Percentiles rank a stretch among this genome's conserved stretches.
phyloP scores from a whole-genome alignment of 2,797 vertebrate species.

The Onychomys torridus region DNA sequence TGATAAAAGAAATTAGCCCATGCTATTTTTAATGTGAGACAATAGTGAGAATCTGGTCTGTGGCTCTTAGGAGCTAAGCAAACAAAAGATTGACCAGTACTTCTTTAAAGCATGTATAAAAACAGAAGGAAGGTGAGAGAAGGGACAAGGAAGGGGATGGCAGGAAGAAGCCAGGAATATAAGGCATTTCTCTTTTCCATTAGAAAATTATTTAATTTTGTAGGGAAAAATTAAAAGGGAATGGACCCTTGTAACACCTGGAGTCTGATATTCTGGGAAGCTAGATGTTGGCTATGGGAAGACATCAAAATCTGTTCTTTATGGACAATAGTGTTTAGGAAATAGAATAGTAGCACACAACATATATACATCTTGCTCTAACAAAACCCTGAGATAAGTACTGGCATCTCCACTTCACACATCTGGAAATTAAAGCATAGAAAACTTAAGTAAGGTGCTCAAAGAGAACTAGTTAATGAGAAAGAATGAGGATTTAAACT shows the following conservation, averaged over 20 bases:
- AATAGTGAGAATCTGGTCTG: neutral
- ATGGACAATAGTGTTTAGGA: slow-evolving; percentile 40
- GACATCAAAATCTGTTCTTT: slow-evolving; percentile 49
- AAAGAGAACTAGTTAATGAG: slow-evolving; percentile 11
- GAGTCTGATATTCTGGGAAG: slow-evolving; percentile 26
- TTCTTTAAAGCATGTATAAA: slow-evolving; percentile 18
- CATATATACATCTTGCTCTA: neutral
- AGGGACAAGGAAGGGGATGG: neutral
- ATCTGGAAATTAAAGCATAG: slow-evolving; percentile 14
- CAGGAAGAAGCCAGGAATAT: neutral
- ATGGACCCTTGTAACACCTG: neutral
- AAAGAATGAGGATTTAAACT: slow-evolving; percentile 44
- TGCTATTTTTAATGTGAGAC: slow-evolving; percentile 25
- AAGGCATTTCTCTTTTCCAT: neutral
- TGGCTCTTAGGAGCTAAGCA: neutral
- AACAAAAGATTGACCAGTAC: neutral
- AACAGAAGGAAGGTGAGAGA: neutral
- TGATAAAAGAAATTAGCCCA: neutral
- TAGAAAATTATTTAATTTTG: neutral
- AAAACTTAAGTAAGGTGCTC: neutral
- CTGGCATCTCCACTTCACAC: slow-evolving; percentile 4
- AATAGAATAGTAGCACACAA: neutral
- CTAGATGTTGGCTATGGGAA: slow-evolving; percentile 20
- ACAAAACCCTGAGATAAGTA: neutral
- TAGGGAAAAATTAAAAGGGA: neutral